Conservation (phyloP, 2,113 vertebrate species). For the Sinocyclocheilus anophthalmus region DNA sequence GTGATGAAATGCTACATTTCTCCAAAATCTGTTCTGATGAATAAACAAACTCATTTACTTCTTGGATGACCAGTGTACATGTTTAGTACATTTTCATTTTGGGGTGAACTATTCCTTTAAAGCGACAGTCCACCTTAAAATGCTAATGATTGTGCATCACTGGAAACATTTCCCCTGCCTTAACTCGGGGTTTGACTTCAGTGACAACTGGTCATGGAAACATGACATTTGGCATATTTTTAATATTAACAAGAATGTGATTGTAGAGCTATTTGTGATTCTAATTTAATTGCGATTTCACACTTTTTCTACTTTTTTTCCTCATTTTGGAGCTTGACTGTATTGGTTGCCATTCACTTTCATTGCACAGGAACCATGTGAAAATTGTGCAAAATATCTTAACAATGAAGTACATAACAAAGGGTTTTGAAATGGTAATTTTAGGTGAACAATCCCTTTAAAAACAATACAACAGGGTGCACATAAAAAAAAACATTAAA, state of each 20-base stretch:
- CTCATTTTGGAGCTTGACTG: not conserved
- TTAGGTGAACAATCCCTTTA: not conserved
- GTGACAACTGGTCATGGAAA: not conserved
- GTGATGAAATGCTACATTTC: not conserved
- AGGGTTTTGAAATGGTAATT: not conserved
- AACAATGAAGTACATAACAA: not conserved
- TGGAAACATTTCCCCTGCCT: not conserved
- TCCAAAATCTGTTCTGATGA: not conserved
- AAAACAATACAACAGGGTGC: slow-evolving; percentile 23
- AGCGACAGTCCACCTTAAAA: not conserved
- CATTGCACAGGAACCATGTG: not conserved
- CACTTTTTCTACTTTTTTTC: not conserved
- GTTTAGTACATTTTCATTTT: not conserved
- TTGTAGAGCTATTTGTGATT: not conserved
- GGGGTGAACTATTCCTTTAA: not conserved
- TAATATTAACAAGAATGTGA: not conserved
- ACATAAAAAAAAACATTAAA: not conserved
- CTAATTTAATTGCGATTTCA: not conserved
- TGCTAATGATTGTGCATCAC: not conserved
- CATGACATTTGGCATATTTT: not conserved
- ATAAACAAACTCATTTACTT: not conserved
- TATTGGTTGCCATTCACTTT: not conserved
- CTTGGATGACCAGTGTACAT: not conserved
- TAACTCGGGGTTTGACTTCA: not conserved
- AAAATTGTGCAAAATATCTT: not conserved